phyloP scores from a whole-genome alignment of 2,888 invertebrate genomes.

The Temnothorax ravouxi region DNA sequence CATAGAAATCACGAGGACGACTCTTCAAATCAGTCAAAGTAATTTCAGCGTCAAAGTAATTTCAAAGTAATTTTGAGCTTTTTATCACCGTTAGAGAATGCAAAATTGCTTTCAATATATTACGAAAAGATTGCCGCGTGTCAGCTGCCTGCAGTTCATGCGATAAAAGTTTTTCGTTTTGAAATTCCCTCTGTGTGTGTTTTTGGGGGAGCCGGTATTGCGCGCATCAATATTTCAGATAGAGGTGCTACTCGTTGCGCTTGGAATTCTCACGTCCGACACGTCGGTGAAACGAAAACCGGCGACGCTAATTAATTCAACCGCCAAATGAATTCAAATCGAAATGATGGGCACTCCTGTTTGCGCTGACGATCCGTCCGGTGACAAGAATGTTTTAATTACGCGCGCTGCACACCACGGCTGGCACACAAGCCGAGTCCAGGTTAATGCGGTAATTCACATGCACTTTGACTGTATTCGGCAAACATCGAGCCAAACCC shows the following conservation, averaged over 20 bases:
- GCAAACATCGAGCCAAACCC: slow-evolving; percentile 82
- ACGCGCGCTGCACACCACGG: slow-evolving; percentile 67
- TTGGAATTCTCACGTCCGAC: slow-evolving; percentile 45
- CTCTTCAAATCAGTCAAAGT: background rate
- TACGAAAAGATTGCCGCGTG: slow-evolving; percentile 32
- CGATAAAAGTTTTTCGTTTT: slow-evolving; percentile 51
- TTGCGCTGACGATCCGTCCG: slow-evolving; percentile 70
- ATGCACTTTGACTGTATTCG: slow-evolving; percentile 85
- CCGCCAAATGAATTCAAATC: slow-evolving; percentile 71
- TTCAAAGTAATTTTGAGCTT: background rate
- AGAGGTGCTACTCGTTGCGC: slow-evolving; percentile 48
- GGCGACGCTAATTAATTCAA: slow-evolving; percentile 71
- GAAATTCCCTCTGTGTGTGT: slow-evolving; percentile 37
- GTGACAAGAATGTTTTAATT: slow-evolving; percentile 83
- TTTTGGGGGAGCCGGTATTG: slow-evolving; percentile 19
- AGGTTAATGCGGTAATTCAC: slow-evolving; percentile 84
- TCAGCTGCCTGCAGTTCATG: slow-evolving; percentile 22
- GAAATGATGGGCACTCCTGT: slow-evolving; percentile 76
- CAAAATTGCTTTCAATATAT: slow-evolving; percentile 16
- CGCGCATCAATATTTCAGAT: slow-evolving; percentile 53
- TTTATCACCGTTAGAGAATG: background rate
- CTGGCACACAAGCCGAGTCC: slow-evolving; percentile 71
- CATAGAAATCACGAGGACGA: background rate
- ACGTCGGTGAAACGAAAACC: slow-evolving; percentile 59
- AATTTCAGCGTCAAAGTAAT: background rate